phyloP scores from a whole-genome alignment of 2,797 vertebrate genomes.

The Sebastes hubbsi region DNA sequence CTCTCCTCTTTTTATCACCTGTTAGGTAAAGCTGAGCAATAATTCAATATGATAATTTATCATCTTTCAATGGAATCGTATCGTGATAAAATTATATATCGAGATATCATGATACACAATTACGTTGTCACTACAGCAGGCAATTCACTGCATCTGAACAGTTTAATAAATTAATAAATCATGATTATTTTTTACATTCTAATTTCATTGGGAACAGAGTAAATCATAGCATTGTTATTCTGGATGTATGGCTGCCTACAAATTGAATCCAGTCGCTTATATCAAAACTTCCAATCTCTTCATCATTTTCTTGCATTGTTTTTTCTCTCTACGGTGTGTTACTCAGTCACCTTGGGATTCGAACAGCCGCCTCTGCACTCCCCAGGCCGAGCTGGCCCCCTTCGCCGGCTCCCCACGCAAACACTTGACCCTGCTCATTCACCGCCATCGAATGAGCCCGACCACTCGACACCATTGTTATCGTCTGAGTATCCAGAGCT shows the following conservation, averaged over 20 bases:
- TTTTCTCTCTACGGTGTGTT: not conserved
- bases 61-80: too few species aligned
- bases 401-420: slow-evolving; percentile 92
- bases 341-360: slow-evolving; percentile 89
- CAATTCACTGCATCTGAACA: not conserved
- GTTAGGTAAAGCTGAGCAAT: too few species aligned
- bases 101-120: too few species aligned
- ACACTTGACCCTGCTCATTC: slow-evolving; percentile 93
- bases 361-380: slow-evolving; percentile 84
- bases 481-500: slow-evolving; percentile 92
- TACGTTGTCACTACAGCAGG: not conserved
- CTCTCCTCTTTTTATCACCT: too few species aligned
- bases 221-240: not conserved
- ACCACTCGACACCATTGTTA: slow-evolving; percentile 91
- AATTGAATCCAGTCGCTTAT: not conserved
- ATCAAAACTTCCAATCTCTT: not conserved
- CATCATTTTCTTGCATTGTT: not conserved
- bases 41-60: too few species aligned
- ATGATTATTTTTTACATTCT: not conserved
- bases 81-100: too few species aligned
- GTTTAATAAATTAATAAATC: not conserved
- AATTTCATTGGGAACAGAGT: not conserved
- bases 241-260: not conserved
- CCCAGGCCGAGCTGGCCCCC: slow-evolving; percentile 93
- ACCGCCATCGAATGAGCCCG: slow-evolving; percentile 91